phyloP scores from a whole-genome alignment of 2,797 vertebrate species.

The Phataginus tetradactyla region DNA sequence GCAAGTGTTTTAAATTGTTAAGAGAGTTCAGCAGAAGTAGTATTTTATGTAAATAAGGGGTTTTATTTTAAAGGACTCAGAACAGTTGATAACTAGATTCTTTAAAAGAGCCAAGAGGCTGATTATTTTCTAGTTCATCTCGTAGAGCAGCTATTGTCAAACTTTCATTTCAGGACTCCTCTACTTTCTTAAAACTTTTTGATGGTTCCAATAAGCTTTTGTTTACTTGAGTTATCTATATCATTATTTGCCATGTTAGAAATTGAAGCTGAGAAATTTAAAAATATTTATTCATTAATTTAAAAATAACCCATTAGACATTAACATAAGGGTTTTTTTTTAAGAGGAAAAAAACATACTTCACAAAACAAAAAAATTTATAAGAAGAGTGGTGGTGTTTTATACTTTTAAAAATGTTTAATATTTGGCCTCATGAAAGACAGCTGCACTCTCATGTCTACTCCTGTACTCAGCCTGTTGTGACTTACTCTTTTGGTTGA shows the following conservation, averaged over 20 bases:
- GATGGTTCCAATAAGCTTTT: not conserved
- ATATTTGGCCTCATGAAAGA: not conserved
- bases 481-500: not conserved
- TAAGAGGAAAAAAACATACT: not conserved
- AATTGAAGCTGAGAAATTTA: not conserved
- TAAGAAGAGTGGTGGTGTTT: not conserved
- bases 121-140: not conserved
- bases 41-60: not conserved
- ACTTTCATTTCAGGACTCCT: not conserved
- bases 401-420: not conserved
- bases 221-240: not conserved
- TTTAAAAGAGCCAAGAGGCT: not conserved
- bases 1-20: not conserved
- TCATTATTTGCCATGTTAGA: not conserved
- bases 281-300: not conserved
- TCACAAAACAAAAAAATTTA: not conserved
- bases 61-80: not conserved
- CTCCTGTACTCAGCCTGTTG: not conserved
- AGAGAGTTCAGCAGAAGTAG: not conserved
- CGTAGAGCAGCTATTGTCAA: not conserved
- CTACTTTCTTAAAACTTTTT: not conserved
- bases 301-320: not conserved
- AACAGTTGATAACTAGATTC: not conserved
- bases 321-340: not conserved
- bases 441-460: not conserved